Base-by-base conservation (phyloP, 53 echinoderm and acorn worm species). In the Actinopyga echinites region DNA sequence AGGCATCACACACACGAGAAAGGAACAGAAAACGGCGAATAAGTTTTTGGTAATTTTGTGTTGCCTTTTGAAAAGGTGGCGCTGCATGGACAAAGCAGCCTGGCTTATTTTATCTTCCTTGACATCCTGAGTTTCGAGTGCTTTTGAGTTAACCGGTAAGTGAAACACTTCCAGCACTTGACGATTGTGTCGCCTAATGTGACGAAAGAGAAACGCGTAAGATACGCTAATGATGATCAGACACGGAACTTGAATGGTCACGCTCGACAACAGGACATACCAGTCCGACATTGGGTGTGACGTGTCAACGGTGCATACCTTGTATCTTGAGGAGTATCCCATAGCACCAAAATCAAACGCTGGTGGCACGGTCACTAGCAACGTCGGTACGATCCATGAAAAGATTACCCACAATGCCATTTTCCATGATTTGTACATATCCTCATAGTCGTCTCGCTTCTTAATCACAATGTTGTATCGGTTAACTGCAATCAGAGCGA, bases 361-460 rank as follows among this genome's bases (percentile, higher is more conserved):
- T 33, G 87, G 87, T 0, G 82, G 83, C 65, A 87, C 64, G 43
- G 82, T 57, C 79, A 87, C 83, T 20, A 95, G 37, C n/a, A 84
- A 32, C 35, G 90, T 83, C 0, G 95, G 82, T 24, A 86, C 53
- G 15, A 65, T 30, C 90, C 90, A 90, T 9, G 65, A 36, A 21
- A 90, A 60, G 5, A 54, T 75, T 9, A 90, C 24, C 54, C 85
- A 79, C 10, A 86, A 60, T 13, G 65, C 32, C 37, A 86, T 83
- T 33, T 86, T 86, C 45, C 86, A 57, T 32, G 45, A 53, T 5
- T 64, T 82, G 30, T 82, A 86, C 21, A 90, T 86, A 7, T 85
- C 35, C 31, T 62, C 57, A 63, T 86, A 71, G 29, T 68, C 63
- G 20, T 75, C 60, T 4, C 59, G 17, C 19, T 45, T 60, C 35